Conservation (phyloP, 2,113 vertebrate species). For the Silurus asotus region DNA sequence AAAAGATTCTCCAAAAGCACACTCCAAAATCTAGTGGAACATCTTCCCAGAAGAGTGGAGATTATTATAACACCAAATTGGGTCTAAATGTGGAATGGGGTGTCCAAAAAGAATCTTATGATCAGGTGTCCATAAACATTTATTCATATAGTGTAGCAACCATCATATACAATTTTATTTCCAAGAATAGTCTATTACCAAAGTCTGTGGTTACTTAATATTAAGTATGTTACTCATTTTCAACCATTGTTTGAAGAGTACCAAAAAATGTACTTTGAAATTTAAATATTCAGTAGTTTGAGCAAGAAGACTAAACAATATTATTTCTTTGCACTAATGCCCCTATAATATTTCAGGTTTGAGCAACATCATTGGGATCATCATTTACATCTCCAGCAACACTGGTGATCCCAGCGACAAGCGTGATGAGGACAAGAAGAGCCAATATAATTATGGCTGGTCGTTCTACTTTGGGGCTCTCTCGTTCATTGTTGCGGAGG, state of each 20-base stretch:
- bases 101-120: too few species aligned
- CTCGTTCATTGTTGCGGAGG: conserved; percentile 95
- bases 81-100: too few species aligned
- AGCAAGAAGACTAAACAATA: background rate
- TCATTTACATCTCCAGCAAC: conserved; percentile 99
- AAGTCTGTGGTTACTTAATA: background rate
- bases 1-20: too few species aligned
- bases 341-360: conserved; percentile 75
- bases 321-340: background rate
- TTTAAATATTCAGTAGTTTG: background rate
- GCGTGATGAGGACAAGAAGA: conserved; percentile 93
- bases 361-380: conserved; percentile 98
- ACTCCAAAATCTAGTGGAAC: too few species aligned
- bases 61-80: too few species aligned
- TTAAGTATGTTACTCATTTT: background rate
- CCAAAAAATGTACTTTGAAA: background rate
- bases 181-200: too few species aligned
- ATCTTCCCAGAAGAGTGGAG: too few species aligned
- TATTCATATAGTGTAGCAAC: background rate
- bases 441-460: conserved; percentile 96
- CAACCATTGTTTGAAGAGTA: background rate
- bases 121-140: too few species aligned
- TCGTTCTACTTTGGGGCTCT: conserved; percentile 98
- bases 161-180: background rate
- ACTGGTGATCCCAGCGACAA: conserved; percentile 94